Base-by-base conservation (phyloP, 2,113 vertebrate species). In the Laticauda colubrina region DNA sequence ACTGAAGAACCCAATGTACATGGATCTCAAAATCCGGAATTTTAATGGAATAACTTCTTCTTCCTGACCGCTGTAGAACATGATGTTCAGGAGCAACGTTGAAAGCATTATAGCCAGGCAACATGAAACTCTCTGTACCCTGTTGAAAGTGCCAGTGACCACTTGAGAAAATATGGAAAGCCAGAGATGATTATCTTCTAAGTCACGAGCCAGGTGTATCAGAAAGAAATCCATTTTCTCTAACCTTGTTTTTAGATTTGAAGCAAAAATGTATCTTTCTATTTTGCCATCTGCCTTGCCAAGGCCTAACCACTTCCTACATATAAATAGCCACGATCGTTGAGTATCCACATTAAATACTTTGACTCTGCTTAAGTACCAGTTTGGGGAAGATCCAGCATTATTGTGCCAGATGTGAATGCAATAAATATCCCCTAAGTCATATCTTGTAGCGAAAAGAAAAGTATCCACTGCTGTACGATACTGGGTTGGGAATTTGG, bases 321-420 rank as follows among this genome's bases (percentile, higher is more conserved):
- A 98, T 20, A 98, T 12, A 54, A 98, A 98, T 55, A 97, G 95
- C 97, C 97, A 98, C 12, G 54, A 94, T 57, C 90, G 90, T 20
- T 94, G 81, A 2, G 89, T 97, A 4, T 95, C 94, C 0, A 61
- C 87, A 5, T 97, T 96, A 91, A 98, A 96, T 64, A 98, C 96
- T 92, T 97, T 97, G 89, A 96, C 94, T 90, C 97, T 93, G 92
- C 98, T 98, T 59, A 98, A 18, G 61, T 97, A 98, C 98, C 97
- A 98, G 34, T 90, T 43, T 10, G 98, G 96, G 1, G 93, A 90
- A 3, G 1, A 8, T 21, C 96, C 96, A 7, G 92, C 89, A 0
- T 97, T 97, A 89, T 96, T 96, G 64, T 98, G 97, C 97, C 97
- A 98, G 53, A 98, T 39, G 0, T 81, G 97, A 85, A 98, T 11